These are phyloP conservation scores for Drosophila busckii DNA, from an alignment of 1,140 invertebrate species.

Conservation along the genomic window DNA sequence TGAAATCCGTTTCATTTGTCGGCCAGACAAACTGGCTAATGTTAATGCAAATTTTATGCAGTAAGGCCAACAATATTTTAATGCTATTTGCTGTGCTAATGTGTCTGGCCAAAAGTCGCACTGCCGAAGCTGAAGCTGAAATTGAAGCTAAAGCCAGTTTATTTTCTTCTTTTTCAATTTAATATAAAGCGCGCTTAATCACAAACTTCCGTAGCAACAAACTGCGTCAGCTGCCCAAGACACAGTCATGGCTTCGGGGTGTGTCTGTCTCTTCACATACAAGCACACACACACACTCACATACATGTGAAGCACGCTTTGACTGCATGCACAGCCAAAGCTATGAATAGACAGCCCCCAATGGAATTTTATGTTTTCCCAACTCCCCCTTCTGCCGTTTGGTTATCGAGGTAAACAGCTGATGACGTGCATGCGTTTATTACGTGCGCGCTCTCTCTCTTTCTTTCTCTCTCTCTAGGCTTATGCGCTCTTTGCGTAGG, in stretches of 20 bases:
- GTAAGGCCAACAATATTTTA: conserved; percentile 14
- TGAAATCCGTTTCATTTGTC: conserved; percentile 38
- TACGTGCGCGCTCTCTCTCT: conserved; percentile 43
- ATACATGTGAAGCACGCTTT: conserved; percentile 45
- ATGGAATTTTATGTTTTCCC: conserved; percentile 35
- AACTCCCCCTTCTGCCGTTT: conserved; percentile 1
- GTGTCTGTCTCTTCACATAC: conserved; percentile 49
- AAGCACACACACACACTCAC: neutral
- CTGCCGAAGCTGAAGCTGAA: conserved; percentile 17
- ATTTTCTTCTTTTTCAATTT: conserved; percentile 6
- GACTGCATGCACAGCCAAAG: conserved; percentile 59
- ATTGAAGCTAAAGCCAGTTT: conserved; percentile 43
- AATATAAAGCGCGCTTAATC: conserved; percentile 49
- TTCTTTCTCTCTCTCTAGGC: neutral
- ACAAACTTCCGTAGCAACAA: conserved; percentile 73
- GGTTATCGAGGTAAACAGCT: conserved; percentile 52
- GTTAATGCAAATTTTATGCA: conserved; percentile 42
- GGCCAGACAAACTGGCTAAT: conserved; percentile 21
- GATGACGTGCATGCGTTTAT: conserved; percentile 70
- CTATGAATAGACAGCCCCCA: conserved; percentile 68
- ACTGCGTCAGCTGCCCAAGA: conserved; percentile 51
- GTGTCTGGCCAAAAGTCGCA: conserved; percentile 36
- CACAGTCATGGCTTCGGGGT: conserved; percentile 66
- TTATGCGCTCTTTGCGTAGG: conserved; percentile 15
- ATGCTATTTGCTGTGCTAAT: conserved; percentile 17